A percentile compares a stretch with the other conserved stretches of the same genome.
These are phyloP conservation scores for Calliopum simillimum DNA, from an alignment of 2,888 invertebrate genomes.

Conservation along the genomic window DNA sequence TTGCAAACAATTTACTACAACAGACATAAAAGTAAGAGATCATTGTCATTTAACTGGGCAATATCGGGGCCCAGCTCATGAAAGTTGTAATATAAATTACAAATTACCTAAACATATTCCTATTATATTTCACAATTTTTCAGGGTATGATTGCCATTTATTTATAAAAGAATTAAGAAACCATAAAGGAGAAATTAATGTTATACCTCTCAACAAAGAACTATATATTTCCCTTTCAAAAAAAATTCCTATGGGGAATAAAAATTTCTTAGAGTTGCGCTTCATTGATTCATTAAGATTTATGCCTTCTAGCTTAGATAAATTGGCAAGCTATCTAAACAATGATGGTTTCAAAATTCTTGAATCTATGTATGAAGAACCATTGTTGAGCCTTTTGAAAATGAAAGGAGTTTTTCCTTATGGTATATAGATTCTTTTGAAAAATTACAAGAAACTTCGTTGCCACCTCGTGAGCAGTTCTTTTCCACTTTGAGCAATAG, in stretches of 20 bases:
- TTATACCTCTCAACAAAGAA: slow-evolving; percentile 57
- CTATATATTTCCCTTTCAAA: slow-evolving; percentile 47
- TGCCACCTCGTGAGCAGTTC: not conserved
- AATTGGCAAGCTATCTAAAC: slow-evolving; percentile 27
- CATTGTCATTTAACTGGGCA: slow-evolving; percentile 30
- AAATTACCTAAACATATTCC: not conserved
- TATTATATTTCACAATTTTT: slow-evolving; percentile 18
- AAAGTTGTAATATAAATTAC: not conserved
- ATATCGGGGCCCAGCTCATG: slow-evolving; percentile 31
- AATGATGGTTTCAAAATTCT: slow-evolving; percentile 45
- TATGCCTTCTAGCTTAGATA: slow-evolving; percentile 36
- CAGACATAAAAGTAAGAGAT: not conserved
- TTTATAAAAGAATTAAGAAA: slow-evolving; percentile 34
- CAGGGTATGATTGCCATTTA: slow-evolving; percentile 39
- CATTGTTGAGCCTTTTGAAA: not conserved
- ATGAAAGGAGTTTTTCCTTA: not conserved
- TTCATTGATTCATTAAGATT: slow-evolving; percentile 40
- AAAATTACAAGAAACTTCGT: not conserved
- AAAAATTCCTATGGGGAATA: slow-evolving; percentile 14
- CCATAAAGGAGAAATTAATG: slow-evolving; percentile 32
- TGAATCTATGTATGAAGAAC: not conserved
- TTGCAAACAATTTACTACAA: no score
- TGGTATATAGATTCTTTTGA: not conserved
- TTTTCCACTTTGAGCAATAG: not conserved
- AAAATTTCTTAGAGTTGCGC: slow-evolving; percentile 30